Base-by-base conservation (phyloP, 2,797 vertebrate genomes). In the Coilia nasus region DNA sequence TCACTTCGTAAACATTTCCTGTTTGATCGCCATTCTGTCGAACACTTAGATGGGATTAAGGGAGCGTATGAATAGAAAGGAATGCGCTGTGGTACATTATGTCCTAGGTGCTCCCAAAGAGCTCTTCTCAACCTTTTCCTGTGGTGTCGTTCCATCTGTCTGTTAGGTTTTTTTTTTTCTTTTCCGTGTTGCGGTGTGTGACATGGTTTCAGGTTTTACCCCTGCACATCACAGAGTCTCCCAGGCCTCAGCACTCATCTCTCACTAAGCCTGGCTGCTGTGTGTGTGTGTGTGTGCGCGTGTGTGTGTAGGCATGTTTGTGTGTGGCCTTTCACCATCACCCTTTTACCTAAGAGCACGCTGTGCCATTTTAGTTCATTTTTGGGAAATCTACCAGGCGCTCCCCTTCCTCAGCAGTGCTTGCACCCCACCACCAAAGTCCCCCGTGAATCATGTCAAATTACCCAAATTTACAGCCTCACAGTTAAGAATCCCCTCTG, bases 391-490 rank as follows among this genome's bases (percentile, higher is more conserved):
- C 93, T 93, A 93, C 93, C 93, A 87, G 90, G 87, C 89, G 94
- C 95, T 93, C 91, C 89, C 91, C 92, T 89, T 35, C 90, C 92
- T 94, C 93, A 91, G 93, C 95, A 95, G 93, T 86, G 90, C 94
- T 78, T 31, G 15, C 17, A 17, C 15, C 67, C 67, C 67, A 75
- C 67, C 60, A 31, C 67, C 90, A 91, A 92, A 88, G 93, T 94
- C 92, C 93, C 92, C 90, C 91, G 91, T 90, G 95, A 95, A 94
- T 93, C 90, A 25, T 90, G 95, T 95, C 95, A 96, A 94, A 96
- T 96, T 94, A 95, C 93, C 93, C 94, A 93, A 95, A 96, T 95
- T 95, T 95, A 96, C 93, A 94, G 93, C 94, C 94, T 92, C 93
- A 93, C 95, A 94, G 94, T 96, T 94, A 93, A 94, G 93, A 94